Evolutionary conservation across 2,797 vertebrate genomes (phyloP).

Genomic region (Sebastes cheni): DNA sequence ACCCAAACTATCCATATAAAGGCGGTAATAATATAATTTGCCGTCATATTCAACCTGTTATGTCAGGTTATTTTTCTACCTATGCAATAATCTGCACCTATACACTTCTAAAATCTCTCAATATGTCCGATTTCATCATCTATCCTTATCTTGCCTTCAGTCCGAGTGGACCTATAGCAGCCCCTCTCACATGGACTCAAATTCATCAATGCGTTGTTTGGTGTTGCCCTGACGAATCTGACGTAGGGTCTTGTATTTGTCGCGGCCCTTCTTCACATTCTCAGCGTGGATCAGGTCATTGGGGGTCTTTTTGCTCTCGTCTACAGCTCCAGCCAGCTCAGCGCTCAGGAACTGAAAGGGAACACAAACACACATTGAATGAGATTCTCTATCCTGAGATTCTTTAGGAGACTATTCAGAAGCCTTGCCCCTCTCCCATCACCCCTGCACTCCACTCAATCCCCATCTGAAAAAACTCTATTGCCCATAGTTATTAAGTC

Average conservation of each 20-base stretch:
- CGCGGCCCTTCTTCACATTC: slow-evolving; percentile 94
- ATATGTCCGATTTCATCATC: background rate
- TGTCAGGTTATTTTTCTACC: slow-evolving; percentile 8
- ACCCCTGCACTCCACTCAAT: background rate
- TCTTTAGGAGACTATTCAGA: slow-evolving; percentile 56
- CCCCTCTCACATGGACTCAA: slow-evolving; percentile 93
- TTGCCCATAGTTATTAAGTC: slow-evolving; percentile 60
- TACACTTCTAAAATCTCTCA: slow-evolving; percentile 30
- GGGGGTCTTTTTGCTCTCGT: slow-evolving; percentile 94
- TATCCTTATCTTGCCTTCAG: background rate
- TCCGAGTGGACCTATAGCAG: slow-evolving; percentile 32
- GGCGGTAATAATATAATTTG: slow-evolving; percentile 10
- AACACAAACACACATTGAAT: slow-evolving; percentile 44
- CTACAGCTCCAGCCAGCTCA: slow-evolving; percentile 91
- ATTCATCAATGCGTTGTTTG: slow-evolving; percentile 98
- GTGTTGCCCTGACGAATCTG: slow-evolving; percentile 98
- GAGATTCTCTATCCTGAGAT: slow-evolving; percentile 36
- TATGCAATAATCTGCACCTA: slow-evolving; percentile 18
- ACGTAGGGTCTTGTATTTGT: slow-evolving; percentile 98
- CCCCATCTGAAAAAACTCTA: slow-evolving; percentile 44
- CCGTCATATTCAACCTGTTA: background rate
- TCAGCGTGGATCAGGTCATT: slow-evolving; percentile 96
- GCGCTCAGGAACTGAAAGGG: slow-evolving; percentile 88
- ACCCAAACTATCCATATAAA: background rate
- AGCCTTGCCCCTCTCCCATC: slow-evolving; percentile 10